Conservation (phyloP, 2,113 vertebrate genomes). For the Anser cygnoides region DNA sequence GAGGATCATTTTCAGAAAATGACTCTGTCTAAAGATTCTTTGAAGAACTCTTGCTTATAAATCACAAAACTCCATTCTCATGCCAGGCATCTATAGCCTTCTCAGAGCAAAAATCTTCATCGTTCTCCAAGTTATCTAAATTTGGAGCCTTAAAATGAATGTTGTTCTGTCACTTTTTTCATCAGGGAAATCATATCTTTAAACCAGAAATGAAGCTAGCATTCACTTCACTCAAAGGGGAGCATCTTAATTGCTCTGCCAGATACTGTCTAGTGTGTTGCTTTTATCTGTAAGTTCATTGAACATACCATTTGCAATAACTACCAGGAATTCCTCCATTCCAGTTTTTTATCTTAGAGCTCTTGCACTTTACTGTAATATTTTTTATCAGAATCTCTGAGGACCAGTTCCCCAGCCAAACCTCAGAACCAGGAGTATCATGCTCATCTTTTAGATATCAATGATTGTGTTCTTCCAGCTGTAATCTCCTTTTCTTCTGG, state of each 20-base stretch:
- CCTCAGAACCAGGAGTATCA: background rate
- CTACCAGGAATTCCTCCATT: background rate
- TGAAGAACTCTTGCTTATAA: background rate
- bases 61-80: background rate
- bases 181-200: background rate
- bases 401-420: background rate
- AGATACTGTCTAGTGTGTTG: background rate
- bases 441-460: background rate
- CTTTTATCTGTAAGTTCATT: background rate
- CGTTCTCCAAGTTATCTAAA: background rate
- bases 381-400: background rate
- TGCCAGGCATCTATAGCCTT: background rate
- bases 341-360: background rate
- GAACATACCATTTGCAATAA: background rate
- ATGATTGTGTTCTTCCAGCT: background rate
- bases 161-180: background rate
- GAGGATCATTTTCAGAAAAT: background rate
- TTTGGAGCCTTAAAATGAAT: background rate
- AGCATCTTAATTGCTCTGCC: background rate
- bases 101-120: background rate
- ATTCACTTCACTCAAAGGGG: background rate
- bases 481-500: background rate
- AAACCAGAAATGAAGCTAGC: background rate
- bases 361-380: background rate
- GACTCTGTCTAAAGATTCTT: background rate